A percentile compares a stretch with the other conserved stretches of the same genome.
Conservation (phyloP, 2,888 invertebrate species). For the Willowsia nigromaculata region DNA sequence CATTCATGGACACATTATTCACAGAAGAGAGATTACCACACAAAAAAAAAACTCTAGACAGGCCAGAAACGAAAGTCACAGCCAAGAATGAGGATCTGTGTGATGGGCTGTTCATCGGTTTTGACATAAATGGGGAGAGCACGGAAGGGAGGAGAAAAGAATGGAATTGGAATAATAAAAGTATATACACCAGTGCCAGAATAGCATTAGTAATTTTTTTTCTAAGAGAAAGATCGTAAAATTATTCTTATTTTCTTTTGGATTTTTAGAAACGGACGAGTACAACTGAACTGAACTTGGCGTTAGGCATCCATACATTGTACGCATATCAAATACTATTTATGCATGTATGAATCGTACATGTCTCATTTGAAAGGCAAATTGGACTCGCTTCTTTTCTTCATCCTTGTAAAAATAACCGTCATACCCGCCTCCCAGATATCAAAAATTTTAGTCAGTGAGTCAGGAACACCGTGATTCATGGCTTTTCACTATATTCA, state of each 20-base stretch:
- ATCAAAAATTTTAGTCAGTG: background rate
- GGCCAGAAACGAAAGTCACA: background rate
- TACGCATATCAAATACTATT: background rate
- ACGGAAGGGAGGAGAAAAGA: background rate
- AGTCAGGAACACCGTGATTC: background rate
- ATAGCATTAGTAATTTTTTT: background rate
- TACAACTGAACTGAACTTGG: background rate
- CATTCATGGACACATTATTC: background rate
- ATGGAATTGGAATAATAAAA: conserved; percentile 8
- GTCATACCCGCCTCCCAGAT: background rate
- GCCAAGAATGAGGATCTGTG: background rate
- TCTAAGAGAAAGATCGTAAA: background rate
- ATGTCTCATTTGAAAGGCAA: background rate
- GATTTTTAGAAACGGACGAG: background rate
- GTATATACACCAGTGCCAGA: background rate
- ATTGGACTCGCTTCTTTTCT: background rate
- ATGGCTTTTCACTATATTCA: too few relatives aligned
- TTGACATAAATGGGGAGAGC: background rate
- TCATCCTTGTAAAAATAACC: background rate
- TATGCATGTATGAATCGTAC: background rate
- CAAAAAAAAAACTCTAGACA: background rate
- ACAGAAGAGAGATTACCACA: background rate
- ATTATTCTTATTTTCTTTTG: background rate
- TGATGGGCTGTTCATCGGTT: background rate
- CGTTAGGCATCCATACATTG: background rate